A percentile compares a stretch with the other conserved stretches of the same genome.
These are phyloP conservation scores for Helarctos malayanus DNA, from an alignment of 2,797 vertebrate genomes.

Conservation along the genomic window DNA sequence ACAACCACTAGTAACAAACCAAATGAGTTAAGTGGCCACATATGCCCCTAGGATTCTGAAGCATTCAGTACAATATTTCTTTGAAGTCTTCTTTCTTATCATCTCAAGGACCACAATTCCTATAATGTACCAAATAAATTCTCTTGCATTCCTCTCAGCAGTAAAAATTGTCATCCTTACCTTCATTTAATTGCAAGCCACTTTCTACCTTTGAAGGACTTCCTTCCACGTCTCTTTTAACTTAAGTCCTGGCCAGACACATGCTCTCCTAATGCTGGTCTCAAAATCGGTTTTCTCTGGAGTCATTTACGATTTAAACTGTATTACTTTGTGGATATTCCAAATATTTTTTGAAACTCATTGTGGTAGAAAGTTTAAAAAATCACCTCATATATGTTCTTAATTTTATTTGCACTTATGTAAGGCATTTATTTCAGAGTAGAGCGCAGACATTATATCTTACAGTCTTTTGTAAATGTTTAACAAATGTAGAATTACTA, in stretches of 20 bases:
- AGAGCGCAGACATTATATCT: neutral
- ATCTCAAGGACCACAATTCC: neutral
- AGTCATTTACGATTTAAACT: neutral
- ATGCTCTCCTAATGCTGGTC: neutral
- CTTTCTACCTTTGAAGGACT: neutral
- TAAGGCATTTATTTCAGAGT: slow-evolving; percentile 14
- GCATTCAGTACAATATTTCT: neutral
- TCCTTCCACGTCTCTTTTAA: neutral
- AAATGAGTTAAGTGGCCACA: neutral
- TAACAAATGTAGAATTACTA: neutral
- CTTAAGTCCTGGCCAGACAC: neutral
- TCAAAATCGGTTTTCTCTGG: slow-evolving; percentile 39
- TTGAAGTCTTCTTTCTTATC: neutral
- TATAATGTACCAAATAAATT: neutral
- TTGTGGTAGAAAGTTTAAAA: neutral
- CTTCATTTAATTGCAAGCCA: neutral
- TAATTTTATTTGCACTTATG: neutral
- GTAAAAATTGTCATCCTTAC: neutral
- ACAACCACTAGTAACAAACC: neutral
- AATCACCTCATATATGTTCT: neutral
- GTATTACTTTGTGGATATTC: neutral
- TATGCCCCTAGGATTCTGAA: neutral
- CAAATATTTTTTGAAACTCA: neutral
- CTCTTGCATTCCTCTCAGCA: neutral
- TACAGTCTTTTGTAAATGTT: neutral